phyloP scores from a whole-genome alignment of 1,140 invertebrate genomes.

The Melitaea cinxia region DNA sequence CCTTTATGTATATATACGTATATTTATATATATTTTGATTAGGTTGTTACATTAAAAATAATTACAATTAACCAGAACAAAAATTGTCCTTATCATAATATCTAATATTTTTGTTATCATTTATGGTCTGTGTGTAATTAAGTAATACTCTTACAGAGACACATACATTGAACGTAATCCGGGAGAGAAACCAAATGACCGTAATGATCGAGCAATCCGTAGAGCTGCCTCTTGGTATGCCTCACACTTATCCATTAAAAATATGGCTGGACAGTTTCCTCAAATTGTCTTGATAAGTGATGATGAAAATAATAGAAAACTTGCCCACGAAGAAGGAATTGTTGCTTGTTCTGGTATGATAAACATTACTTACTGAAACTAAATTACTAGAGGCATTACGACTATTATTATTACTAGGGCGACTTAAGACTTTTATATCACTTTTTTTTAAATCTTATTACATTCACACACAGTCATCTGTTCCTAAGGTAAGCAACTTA shows the following conservation, averaged over 20 bases:
- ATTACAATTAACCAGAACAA: too few species aligned
- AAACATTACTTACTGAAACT: neutral
- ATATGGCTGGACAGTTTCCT: conserved; percentile 77
- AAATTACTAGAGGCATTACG: too few species aligned
- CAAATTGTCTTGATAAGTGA: conserved; percentile 93
- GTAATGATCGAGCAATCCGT: conserved; percentile 96
- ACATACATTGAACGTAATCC: conserved; percentile 92
- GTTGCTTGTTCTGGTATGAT: conserved; percentile 85
- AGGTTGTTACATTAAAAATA: too few species aligned
- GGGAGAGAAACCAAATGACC: conserved; percentile 93
- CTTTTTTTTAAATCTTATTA: too few species aligned
- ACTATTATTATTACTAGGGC: too few species aligned
- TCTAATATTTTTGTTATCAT: neutral
- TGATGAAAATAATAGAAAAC: conserved; percentile 89
- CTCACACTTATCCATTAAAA: conserved; percentile 82
- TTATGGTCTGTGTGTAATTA: neutral
- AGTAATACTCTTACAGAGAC: conserved; percentile 83
- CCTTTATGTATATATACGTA: too few species aligned
- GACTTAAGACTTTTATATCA: too few species aligned
- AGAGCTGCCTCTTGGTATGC: conserved; percentile 92
- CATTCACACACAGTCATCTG: too few species aligned
- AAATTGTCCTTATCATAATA: too few species aligned
- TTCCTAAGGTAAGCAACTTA: too few species aligned
- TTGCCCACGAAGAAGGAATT: conserved; percentile 87
- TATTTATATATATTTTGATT: too few species aligned